Percentiles rank a stretch among this genome's conserved stretches.
phyloP scores from a whole-genome alignment of 2,888 invertebrate species.

The Maniola hyperantus region DNA sequence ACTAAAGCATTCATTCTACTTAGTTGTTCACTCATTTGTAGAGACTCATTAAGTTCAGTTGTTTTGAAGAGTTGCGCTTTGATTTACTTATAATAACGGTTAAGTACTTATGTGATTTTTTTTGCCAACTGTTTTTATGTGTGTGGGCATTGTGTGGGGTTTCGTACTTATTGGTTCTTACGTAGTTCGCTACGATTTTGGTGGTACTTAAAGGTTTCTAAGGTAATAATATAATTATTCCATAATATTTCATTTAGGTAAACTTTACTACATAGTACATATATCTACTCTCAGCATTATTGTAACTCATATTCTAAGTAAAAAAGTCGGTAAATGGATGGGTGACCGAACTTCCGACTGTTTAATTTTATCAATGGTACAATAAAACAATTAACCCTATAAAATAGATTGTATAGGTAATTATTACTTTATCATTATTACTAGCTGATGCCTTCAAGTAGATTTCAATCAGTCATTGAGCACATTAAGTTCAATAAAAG shows the following conservation, averaged over 20 bases:
- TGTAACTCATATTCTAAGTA: too few relatives aligned
- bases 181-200: background rate
- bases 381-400: background rate
- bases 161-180: background rate
- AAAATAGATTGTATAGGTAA: background rate
- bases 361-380: too few relatives aligned
- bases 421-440: too few relatives aligned
- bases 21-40: conserved; percentile 39
- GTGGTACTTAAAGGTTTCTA: too few relatives aligned
- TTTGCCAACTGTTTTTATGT: too few relatives aligned
- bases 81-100: background rate
- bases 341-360: too few relatives aligned
- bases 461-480: background rate
- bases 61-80: conserved; percentile 26
- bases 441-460: too few relatives aligned
- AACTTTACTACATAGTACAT: too few relatives aligned
- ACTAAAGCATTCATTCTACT: conserved; percentile 39
- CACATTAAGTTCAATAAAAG: conserved; percentile 8
- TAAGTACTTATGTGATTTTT: background rate
- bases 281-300: too few relatives aligned
- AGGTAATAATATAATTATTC: too few relatives aligned
- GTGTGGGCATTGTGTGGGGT: background rate
- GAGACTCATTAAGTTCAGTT: conserved; percentile 38
- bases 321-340: too few relatives aligned
- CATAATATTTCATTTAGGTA: too few relatives aligned